Conservation (phyloP, 1,140 invertebrate species). For the Drosophila ambigua region DNA sequence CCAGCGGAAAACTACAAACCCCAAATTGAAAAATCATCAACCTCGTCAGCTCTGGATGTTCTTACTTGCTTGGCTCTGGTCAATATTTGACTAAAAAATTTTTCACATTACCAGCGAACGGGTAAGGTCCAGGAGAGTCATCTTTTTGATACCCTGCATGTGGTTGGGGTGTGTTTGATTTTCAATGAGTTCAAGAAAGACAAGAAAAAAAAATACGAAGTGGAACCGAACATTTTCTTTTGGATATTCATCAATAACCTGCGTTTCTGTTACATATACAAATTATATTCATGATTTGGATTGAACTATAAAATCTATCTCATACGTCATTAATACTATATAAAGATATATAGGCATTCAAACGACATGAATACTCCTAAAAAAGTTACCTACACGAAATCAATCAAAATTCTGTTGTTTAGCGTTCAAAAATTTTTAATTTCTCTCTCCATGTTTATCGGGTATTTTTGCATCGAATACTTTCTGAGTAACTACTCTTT, state of each 20-base stretch:
- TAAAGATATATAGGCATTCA: too few species aligned
- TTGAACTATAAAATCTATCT: too few species aligned
- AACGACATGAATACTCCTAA: too few species aligned
- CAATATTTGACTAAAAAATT: conserved; percentile 82
- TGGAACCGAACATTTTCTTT: too few species aligned
- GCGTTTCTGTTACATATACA: too few species aligned
- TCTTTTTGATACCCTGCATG: conserved; percentile 30
- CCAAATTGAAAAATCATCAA: conserved; percentile 82
- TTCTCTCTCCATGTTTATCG: neutral
- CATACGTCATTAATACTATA: too few species aligned
- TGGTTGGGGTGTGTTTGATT: neutral
- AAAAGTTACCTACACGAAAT: too few species aligned
- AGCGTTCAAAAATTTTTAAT: neutral
- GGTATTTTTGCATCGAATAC: conserved; percentile 28
- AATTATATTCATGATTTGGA: too few species aligned
- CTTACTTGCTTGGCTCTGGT: conserved; percentile 50
- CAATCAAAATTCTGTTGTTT: too few species aligned
- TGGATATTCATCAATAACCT: too few species aligned
- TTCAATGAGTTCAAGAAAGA: too few species aligned
- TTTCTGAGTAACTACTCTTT: neutral
- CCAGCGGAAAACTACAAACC: conserved; percentile 80
- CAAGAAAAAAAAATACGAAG: too few species aligned
- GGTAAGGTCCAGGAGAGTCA: conserved; percentile 44
- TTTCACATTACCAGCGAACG: conserved; percentile 77
- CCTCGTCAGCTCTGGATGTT: conserved; percentile 67